Base-by-base conservation (phyloP, 1,140 invertebrate species). In the Papilio machaon region DNA sequence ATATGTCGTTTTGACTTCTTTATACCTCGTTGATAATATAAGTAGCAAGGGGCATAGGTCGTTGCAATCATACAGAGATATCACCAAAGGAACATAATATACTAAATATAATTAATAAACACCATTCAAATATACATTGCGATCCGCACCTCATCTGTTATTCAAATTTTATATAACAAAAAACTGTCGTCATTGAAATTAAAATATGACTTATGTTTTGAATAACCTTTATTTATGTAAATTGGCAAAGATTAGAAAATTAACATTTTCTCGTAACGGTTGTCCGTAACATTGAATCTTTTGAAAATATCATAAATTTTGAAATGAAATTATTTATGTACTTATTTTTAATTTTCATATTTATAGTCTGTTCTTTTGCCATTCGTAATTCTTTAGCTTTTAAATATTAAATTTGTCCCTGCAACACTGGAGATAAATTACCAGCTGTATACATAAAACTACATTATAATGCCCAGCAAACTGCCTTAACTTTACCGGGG, bases 61-160 rank as follows among this genome's bases (percentile, higher is more conserved):
- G 86, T 46, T 94, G 92, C 92, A 94, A 93, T 94, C 92, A 86
- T 86, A 88, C 81, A 77, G 85, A 87, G 92, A 93, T 94, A 94
- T 86, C 76, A 85, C 85, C 85, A 85, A 84, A 88, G 83, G 87
- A 91, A 91, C 92, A 91, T 92, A 91, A 92, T 89, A 85, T 83
- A 87, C 83, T 81, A 83, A 82, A 85, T 86, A 85, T 88, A 88
- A 91, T 88, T 88, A 90, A 19, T 43, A 43, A 43, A 88, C 84
- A 84, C 79, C 73, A 85, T 85, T 89, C 64, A 87, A 80, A 83
- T 73, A n/a, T n/a, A n/a, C n/a, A n/a, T n/a, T n/a, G n/a, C n/a
- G n/a, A n/a, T n/a, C n/a, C n/a, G n/a, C n/a, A n/a, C 80, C 76
- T 82, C 82, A 74, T 80, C 73, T 77, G 43, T 19, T 30, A 54